A percentile compares a stretch with the other conserved stretches of the same genome.
These are phyloP conservation scores for Sphaeramia orbicularis DNA, from an alignment of 2,797 vertebrate species.

Conservation along the genomic window DNA sequence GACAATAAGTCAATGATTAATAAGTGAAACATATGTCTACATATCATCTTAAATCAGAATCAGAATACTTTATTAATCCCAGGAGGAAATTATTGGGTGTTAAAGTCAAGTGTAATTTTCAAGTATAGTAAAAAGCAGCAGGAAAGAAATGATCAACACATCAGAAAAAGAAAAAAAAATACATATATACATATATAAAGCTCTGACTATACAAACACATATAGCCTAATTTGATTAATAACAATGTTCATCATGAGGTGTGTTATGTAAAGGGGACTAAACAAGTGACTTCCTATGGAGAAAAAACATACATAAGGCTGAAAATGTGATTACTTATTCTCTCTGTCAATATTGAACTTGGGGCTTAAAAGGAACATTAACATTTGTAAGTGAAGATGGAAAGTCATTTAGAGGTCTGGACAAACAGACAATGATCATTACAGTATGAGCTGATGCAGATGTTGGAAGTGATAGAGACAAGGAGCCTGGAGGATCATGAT, in stretches of 20 bases:
- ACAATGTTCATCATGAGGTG: conserved; percentile 4
- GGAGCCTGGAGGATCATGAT: not conserved
- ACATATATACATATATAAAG: too few relatives aligned
- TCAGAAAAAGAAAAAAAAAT: too few relatives aligned
- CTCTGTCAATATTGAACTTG: conserved; percentile 63
- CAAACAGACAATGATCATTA: conserved; percentile 62
- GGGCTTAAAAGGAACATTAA: conserved; percentile 58
- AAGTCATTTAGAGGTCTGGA: conserved; percentile 53
- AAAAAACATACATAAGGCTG: conserved; percentile 34
- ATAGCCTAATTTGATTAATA: not conserved
- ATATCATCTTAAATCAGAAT: too few relatives aligned
- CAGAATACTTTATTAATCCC: too few relatives aligned
- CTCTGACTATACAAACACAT: too few relatives aligned
- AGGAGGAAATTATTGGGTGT: too few relatives aligned
- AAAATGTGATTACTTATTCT: conserved; percentile 22
- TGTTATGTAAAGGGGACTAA: conserved; percentile 12
- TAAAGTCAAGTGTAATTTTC: too few relatives aligned
- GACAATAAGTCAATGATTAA: too few relatives aligned
- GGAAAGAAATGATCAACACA: too few relatives aligned
- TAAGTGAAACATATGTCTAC: too few relatives aligned
- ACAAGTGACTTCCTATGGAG: conserved; percentile 30
- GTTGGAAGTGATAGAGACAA: conserved; percentile 5
- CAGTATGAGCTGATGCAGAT: conserved; percentile 28
- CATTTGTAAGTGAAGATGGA: conserved; percentile 45
- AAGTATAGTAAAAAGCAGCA: too few relatives aligned